Evolutionary conservation across 2,113 vertebrate genomes (phyloP), one percentile per base, ranked within the genome.

Genomic region (Ictalurus furcatus): DNA sequence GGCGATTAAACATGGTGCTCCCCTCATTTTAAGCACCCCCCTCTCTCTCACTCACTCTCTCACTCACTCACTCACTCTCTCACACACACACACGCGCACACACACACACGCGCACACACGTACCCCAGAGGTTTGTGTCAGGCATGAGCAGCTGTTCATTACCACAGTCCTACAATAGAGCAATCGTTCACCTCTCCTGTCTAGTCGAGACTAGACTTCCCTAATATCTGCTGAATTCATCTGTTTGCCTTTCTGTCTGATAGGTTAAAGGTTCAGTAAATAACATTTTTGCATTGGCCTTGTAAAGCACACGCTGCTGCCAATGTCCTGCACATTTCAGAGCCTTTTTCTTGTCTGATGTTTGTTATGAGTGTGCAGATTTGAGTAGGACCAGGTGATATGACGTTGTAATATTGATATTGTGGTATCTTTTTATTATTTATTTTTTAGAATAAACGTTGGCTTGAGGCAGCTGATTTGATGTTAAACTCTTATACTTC

Each of bases 91-190:
- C n/a, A n/a, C n/a, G n/a, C n/a, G n/a, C 40, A 3, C 37, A 25
- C 37, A 63, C 16, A n/a, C 1, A 40, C 71, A n/a, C 44, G 58
- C 81, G 79, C 86, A 85, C 85, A 83, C 74, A 52, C 80, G 2
- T 56, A 58, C 93, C 90, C 92, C 88, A 91, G 93, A 92, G 94
- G 91, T 92, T 90, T 82, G 90, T 89, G 87, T 87, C 89, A 73
- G 67, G 84, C 91, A 86, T 80, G 87, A 93, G 93, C 95, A 94
- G 93, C 94, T 95, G 94, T 92, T 95, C 89, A 87, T 89, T 21
- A 69, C 88, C 80, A 85, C 23, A 30, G 13, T 54, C 69, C 54
- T 63, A 54, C 61, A 84, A 6, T 13, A n/a, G 19, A 44, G 30
- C 73, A 87, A 88, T 89, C 90, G 79, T 91, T 90, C 88, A 40